Evolutionary conservation across 2,113 vertebrate genomes (phyloP).

Genomic region (Syngnathus floridae): DNA sequence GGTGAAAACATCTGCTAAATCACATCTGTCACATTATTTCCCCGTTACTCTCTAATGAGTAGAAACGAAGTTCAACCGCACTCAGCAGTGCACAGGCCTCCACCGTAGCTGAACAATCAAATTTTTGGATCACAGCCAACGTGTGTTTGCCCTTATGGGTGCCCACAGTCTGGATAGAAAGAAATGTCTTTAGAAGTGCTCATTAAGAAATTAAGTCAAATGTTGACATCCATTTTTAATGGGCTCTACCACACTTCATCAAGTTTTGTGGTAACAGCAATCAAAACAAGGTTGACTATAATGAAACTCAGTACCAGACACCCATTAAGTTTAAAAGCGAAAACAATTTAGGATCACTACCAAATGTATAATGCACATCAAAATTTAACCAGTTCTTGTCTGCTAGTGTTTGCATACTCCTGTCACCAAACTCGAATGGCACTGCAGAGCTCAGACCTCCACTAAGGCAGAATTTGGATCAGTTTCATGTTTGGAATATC

Average conservation of each 20-base stretch:
- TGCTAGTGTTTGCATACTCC: not conserved
- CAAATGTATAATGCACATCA: not conserved
- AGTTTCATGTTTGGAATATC: too few species aligned
- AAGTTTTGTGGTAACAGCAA: not conserved
- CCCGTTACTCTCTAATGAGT: slow-evolving; percentile 20
- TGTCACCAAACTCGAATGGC: not conserved
- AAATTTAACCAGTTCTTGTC: not conserved
- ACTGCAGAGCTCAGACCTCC: not conserved
- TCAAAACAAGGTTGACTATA: not conserved
- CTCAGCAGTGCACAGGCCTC: not conserved
- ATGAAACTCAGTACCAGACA: not conserved
- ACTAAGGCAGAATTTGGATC: not conserved
- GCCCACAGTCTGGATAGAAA: not conserved
- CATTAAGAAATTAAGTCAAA: not conserved
- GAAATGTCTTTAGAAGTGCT: not conserved
- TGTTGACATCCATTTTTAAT: not conserved
- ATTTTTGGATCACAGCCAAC: not conserved
- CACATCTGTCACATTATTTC: slow-evolving; percentile 40
- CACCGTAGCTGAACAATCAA: not conserved
- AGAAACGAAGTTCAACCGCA: not conserved
- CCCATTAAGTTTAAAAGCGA: not conserved
- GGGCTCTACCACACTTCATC: not conserved
- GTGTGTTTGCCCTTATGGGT: not conserved
- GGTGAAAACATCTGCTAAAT: slow-evolving; percentile 43
- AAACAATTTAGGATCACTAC: not conserved